These are phyloP conservation scores for Melanitta fusca DNA, from an alignment of 2,797 vertebrate species.

Conservation along the genomic window DNA sequence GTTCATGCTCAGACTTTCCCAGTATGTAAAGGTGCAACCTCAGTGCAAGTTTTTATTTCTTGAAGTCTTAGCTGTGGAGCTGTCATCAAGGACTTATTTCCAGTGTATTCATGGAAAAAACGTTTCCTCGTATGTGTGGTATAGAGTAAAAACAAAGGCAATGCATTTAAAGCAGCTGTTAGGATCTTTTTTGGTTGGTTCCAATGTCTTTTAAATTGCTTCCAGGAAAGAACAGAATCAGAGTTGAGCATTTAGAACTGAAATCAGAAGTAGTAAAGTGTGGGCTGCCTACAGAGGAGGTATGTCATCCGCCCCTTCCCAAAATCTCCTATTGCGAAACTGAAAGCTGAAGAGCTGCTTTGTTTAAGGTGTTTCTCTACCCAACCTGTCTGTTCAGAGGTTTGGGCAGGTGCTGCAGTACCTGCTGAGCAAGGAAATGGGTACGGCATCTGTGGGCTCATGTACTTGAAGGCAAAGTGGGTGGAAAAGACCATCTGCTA, in stretches of 20 bases:
- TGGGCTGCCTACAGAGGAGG: neutral
- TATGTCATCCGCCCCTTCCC: neutral
- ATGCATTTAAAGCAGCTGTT: neutral
- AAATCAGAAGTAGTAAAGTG: neutral
- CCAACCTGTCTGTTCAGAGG: neutral
- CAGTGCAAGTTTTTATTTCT: neutral
- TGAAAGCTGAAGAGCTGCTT: neutral
- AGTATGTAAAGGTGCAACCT: neutral
- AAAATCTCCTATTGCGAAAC: neutral
- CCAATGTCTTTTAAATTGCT: neutral
- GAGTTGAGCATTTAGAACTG: neutral
- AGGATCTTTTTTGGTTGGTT: neutral
- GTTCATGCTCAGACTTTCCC: neutral
- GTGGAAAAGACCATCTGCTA: neutral
- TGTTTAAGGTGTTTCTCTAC: neutral
- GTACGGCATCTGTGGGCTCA: neutral
- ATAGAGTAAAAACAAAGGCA: no score
- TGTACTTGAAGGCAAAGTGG: neutral
- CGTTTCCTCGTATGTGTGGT: neutral
- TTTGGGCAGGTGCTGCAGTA: neutral
- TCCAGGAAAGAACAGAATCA: neutral
- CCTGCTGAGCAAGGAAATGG: neutral
- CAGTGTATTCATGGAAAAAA: neutral
- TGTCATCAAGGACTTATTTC: neutral
- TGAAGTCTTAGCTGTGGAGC: neutral